Base-by-base conservation (phyloP, 2,797 vertebrate genomes). In the Acridotheres tristis region DNA sequence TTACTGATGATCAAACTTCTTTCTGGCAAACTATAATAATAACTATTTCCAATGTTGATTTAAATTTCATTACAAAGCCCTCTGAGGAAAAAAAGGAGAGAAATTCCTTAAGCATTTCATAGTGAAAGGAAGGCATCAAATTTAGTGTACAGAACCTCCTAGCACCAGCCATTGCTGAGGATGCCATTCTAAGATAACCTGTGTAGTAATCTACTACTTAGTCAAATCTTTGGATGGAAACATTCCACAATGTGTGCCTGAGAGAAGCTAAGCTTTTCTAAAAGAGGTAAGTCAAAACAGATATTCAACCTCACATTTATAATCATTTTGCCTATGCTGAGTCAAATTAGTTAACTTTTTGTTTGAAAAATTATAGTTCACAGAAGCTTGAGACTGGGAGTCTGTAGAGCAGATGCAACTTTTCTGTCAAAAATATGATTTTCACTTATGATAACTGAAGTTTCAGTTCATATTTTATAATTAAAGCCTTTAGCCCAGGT, bases 31-130 rank as follows among this genome's bases (percentile, higher is more conserved):
- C 96, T 98, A 97, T 97, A 98, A 58, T 90, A 98, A 90, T 97
- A 98, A 97, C 98, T 93, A 78, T 96, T 97, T 93, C 98, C 97
- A 71, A 94, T 61, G 63, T 98, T 97, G 26, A 99, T 97, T 80
- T 98, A 93, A 18, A 98, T 98, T 91, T 98, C 97, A 95, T 99
- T 99, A 94, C 96, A 86, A 96, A 98, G 93, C 98, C 98, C 98
- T 77, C 98, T 99, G 95, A 63, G 90, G 96, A 77, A 72, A 79
- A 81, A 25, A 97, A 96, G 40, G 59, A 69, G 85, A 94, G 18
- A 78, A 69, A 83, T 47, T 51, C 5, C 20, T 86, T 40, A 38
- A 48, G 29, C 9, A 54, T 84, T 83, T 91, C 50, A 19, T 32
- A 43, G 11, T 8, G 15, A 86, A 88, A 88, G 29, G 34, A 50